A percentile compares a stretch with the other conserved stretches of the same genome.
These are phyloP conservation scores for Molorchus minor DNA, from an alignment of 2,888 invertebrate species.

Conservation along the genomic window DNA sequence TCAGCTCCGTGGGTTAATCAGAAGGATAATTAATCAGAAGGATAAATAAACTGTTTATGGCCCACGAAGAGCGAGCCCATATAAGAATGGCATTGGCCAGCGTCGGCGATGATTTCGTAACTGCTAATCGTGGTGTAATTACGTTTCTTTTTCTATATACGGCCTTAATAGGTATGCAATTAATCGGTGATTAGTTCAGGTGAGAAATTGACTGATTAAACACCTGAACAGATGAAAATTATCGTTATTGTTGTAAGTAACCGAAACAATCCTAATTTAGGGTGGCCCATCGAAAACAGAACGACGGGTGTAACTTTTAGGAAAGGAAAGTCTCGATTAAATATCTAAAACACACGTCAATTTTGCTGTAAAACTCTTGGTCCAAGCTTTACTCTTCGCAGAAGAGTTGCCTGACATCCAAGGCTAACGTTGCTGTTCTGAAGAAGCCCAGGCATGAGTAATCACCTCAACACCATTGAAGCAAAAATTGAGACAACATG, in stretches of 20 bases:
- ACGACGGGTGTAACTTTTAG: too few relatives aligned
- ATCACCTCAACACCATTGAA: too few relatives aligned
- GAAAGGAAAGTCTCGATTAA: too few relatives aligned
- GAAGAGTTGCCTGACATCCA: too few relatives aligned
- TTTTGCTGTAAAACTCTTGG: too few relatives aligned
- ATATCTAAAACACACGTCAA: too few relatives aligned
- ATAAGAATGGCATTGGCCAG: background rate
- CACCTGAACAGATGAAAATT: background rate
- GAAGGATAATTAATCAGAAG: constrained; percentile 18
- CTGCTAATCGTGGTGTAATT: background rate
- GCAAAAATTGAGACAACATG: too few relatives aligned
- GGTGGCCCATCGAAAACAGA: too few relatives aligned
- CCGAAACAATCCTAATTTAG: too few relatives aligned
- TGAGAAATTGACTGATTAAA: background rate
- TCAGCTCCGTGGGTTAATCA: constrained; percentile 18
- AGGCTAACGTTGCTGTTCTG: too few relatives aligned
- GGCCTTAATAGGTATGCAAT: constrained; percentile 1
- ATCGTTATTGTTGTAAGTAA: constrained; percentile 9
- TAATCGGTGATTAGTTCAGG: background rate
- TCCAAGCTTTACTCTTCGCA: too few relatives aligned
- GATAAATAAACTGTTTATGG: constrained; percentile 12
- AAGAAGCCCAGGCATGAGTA: too few relatives aligned
- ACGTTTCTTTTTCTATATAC: constrained; percentile 9
- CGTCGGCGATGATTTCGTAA: constrained; percentile 8
- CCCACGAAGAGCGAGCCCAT: constrained; percentile 1